These are phyloP conservation scores for Apamea sordens DNA, from an alignment of 2,888 invertebrate genomes.

Conservation along the genomic window DNA sequence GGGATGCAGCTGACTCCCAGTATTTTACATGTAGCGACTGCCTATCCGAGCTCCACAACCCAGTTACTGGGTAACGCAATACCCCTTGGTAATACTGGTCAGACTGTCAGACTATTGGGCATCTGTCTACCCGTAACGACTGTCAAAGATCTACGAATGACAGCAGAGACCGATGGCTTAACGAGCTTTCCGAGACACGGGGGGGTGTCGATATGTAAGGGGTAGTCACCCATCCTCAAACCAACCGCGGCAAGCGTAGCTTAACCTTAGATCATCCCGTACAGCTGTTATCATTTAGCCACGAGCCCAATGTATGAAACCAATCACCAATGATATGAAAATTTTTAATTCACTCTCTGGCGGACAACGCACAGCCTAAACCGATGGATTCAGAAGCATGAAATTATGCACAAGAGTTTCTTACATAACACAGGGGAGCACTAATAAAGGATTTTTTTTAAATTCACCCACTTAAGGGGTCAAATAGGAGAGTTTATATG, in stretches of 20 bases:
- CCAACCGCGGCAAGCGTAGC: neutral
- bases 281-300: neutral
- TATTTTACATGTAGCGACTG: neutral
- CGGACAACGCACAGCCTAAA: too few relatives aligned
- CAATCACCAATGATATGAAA: neutral
- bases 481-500: neutral
- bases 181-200: neutral
- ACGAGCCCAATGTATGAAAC: too few relatives aligned
- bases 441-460: too few relatives aligned
- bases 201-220: neutral
- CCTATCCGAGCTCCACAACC: neutral
- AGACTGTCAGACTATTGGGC: neutral
- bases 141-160: neutral
- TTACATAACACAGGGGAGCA: neutral
- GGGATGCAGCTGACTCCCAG: neutral
- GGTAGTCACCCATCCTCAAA: neutral
- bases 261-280: neutral
- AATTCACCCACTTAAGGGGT: neutral
- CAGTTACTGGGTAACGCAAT: neutral
- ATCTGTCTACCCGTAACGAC: neutral
- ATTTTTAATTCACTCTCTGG: too few relatives aligned
- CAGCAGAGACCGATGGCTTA: neutral
- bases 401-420: neutral
- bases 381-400: neutral
- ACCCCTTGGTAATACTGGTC: neutral